These are phyloP conservation scores for Arenicola marina DNA, from an alignment of 2,888 invertebrate genomes.

Conservation along the genomic window DNA sequence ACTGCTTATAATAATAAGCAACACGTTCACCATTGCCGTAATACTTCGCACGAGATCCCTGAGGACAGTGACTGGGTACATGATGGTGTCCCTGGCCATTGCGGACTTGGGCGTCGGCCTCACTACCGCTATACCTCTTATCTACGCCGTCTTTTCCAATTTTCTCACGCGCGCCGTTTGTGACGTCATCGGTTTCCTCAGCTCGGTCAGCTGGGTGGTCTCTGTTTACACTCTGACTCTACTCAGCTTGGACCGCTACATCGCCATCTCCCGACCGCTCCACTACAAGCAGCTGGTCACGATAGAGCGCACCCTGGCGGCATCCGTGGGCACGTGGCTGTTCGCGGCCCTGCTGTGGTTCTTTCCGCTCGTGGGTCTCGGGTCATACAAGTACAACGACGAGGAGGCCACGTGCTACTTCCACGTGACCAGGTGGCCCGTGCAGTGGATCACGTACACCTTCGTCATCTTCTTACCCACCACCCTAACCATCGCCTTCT, in stretches of 20 bases:
- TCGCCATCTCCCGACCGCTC: slow-evolving; percentile 1
- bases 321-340: neutral
- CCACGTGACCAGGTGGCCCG: neutral
- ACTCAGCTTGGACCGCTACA: slow-evolving; percentile 8
- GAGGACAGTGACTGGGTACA: slow-evolving; percentile 1
- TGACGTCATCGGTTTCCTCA: slow-evolving; percentile 1
- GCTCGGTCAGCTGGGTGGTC: slow-evolving; percentile 9
- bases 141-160: neutral
- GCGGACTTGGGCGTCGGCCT: slow-evolving; percentile 8
- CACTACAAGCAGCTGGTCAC: neutral
- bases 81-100: slow-evolving; percentile 9
- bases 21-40: slow-evolving; percentile 2
- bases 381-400: slow-evolving; percentile 6
- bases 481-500: neutral
- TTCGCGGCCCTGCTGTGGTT: neutral
- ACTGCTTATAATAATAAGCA: neutral
- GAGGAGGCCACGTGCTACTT: slow-evolving; percentile 11
- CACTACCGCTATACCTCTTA: neutral
- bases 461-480: slow-evolving; percentile 9
- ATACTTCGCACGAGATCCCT: neutral
- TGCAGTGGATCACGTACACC: slow-evolving; percentile 11
- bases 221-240: slow-evolving; percentile 6
- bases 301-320: neutral
- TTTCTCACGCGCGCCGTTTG: neutral
- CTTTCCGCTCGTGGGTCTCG: neutral